Conservation (phyloP, 2,888 invertebrate genomes). For the Ashinkailepas kermadecensis region DNA sequence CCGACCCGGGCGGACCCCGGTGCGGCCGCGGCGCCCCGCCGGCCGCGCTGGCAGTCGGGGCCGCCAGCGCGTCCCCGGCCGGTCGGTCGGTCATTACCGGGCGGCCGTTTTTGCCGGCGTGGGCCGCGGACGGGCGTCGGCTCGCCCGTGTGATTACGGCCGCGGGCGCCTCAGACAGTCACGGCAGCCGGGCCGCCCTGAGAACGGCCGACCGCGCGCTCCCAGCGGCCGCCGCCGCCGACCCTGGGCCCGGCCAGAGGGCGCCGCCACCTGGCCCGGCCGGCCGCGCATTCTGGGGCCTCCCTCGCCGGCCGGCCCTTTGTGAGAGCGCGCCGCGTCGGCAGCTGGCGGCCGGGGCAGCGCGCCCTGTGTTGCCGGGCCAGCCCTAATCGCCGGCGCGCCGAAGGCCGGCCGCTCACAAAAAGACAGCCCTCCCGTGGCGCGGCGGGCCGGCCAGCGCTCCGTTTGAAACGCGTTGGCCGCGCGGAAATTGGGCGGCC, state of each 20-base stretch:
- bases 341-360: not conserved
- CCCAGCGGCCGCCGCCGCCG: not conserved
- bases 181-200: not conserved
- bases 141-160: not conserved
- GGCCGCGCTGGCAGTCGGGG: not conserved
- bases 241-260: not conserved
- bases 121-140: no score
- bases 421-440: not conserved
- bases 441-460: not conserved
- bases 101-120: not conserved
- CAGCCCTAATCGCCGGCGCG: not conserved
- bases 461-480: not conserved
- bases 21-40: not conserved
- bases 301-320: not conserved
- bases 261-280: not conserved
- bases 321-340: not conserved
- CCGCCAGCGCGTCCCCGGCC: no score
- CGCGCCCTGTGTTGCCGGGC: not conserved
- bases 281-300: not conserved
- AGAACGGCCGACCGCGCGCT: not conserved
- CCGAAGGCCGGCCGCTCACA: constrained; percentile 5
- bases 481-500: not conserved
- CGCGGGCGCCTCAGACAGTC: not conserved
- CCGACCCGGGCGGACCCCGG: not conserved
- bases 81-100: not conserved